Evolutionary conservation across 2,797 vertebrate species (phyloP), one percentile per base, ranked within the genome.

Genomic region (Tenualosa thibaudeaui): DNA sequence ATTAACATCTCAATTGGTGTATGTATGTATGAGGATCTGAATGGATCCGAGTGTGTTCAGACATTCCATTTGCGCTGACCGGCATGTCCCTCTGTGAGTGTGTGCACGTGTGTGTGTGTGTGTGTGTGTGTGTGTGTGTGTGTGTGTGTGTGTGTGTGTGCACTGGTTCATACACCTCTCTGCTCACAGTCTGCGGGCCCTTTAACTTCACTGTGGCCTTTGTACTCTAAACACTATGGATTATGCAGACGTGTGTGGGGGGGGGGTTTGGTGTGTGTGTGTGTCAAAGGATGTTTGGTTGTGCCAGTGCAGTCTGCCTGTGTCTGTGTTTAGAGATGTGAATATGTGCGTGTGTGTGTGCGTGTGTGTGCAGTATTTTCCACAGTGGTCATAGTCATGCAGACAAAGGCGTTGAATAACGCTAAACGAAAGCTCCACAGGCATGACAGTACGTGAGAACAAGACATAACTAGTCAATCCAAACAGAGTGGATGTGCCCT

Each of bases 401-500:
- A 71, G 12, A 37, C 26, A 71, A 71, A 71, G 13, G 65, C 65
- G 13, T 31, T 37, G 65, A 26, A 37, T 31, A 37, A 31, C 31
- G 10, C 62, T 26, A 24, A 50, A 51, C 2, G 26, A 31, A 26
- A 31, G 12, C 10, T 12, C 26, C 65, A 31, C 5, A 15, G 15
- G 1, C 65, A 31, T 37, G 26, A 37, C 65, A 71, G 26, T 37
- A 13, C 31, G 26, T 37, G 65, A 31, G 26, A 71, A 37, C 12
- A 71, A 71, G 65, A 31, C 65, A 37, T 71, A 71, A 37, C 65
- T 15, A 71, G 65, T 19, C 15, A 19, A 56, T 5, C 15, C 53
- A 56, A 3, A 56, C 53, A 56, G 15, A 56, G 53, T 5, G 15
- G 17, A 17, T 19, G 53, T 86, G 84, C 86, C 83, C 84, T 87